Evolutionary conservation across 2,888 invertebrate genomes (phyloP).

Genomic region (Stomorhina lunata): DNA sequence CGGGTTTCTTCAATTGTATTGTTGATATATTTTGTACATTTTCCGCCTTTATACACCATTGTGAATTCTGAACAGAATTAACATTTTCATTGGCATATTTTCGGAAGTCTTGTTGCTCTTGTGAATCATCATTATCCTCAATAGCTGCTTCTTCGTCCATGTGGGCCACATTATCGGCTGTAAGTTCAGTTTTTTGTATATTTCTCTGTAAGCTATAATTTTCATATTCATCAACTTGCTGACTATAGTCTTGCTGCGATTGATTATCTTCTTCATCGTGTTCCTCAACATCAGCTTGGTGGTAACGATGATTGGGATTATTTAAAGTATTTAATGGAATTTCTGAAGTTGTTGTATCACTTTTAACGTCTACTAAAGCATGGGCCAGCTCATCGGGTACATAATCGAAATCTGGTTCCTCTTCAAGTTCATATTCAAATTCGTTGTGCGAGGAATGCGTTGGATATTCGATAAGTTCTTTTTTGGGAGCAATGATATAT

Average conservation of each 20-base stretch:
- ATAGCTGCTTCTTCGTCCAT: neutral
- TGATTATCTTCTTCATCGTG: conserved; percentile 31
- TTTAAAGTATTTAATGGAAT: conserved; percentile 15
- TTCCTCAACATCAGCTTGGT: conserved; percentile 6
- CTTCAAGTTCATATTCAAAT: conserved; percentile 43
- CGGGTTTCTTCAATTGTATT: neutral
- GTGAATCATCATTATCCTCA: neutral
- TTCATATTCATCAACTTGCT: conserved; percentile 31
- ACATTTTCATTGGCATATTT: conserved; percentile 11
- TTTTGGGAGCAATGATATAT: conserved; percentile 3
- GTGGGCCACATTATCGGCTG: neutral
- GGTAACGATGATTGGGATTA: neutral
- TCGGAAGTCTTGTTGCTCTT: conserved; percentile 19
- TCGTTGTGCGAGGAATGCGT: conserved; percentile 19
- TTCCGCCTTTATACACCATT: conserved; percentile 40
- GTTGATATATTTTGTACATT: neutral
- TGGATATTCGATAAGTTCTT: conserved; percentile 46
- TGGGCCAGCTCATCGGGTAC: conserved; percentile 38
- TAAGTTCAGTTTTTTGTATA: conserved; percentile 20
- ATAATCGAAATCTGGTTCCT: conserved; percentile 52
- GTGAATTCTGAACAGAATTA: neutral
- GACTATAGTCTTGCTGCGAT: conserved; percentile 21
- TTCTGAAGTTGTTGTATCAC: conserved; percentile 7
- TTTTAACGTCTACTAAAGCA: conserved; percentile 27
- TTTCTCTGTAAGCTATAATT: conserved; percentile 11